Conservation (phyloP, 1,140 invertebrate genomes). For the Rhyacophila brunnea region DNA sequence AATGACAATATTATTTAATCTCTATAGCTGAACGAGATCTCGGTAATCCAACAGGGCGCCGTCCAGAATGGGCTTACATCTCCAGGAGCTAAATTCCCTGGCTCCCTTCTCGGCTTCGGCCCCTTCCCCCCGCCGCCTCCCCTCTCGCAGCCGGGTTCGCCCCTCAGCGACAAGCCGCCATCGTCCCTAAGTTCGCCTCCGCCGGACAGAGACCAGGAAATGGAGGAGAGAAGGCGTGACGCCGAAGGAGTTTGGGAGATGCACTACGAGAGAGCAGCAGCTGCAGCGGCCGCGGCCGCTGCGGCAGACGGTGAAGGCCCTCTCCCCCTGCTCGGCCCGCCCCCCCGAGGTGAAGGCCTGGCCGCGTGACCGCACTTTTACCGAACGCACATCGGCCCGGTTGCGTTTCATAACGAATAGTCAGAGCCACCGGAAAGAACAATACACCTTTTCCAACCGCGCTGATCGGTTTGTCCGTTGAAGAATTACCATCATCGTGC, state of each 20-base stretch:
- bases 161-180: constrained; percentile 47
- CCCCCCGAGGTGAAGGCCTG: constrained; percentile 50
- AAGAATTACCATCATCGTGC: constrained; percentile 27
- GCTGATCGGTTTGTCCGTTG: constrained; percentile 48
- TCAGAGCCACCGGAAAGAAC: constrained; percentile 14
- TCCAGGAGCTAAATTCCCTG: constrained; percentile 54
- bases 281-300: constrained; percentile 41
- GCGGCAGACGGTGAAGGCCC: constrained; percentile 41
- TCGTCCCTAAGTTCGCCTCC: constrained; percentile 46
- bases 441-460: constrained; percentile 45
- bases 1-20: no score
- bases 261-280: constrained; percentile 45
- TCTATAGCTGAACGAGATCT: constrained; percentile 60
- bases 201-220: constrained; percentile 38
- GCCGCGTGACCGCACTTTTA: constrained; percentile 46
- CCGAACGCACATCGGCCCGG: neutral
- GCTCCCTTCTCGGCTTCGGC: constrained; percentile 58
- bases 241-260: constrained; percentile 46
- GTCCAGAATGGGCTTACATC: constrained; percentile 54
- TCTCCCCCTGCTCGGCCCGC: constrained; percentile 45
- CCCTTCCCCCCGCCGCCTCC: constrained; percentile 50
- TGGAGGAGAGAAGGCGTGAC: constrained; percentile 31
- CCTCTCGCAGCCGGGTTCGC: constrained; percentile 42
- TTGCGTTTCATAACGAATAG: neutral
- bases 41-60: constrained; percentile 57